Evolutionary conservation across 2,888 invertebrate genomes (phyloP).

Genomic region (Rhodophaea formosa): DNA sequence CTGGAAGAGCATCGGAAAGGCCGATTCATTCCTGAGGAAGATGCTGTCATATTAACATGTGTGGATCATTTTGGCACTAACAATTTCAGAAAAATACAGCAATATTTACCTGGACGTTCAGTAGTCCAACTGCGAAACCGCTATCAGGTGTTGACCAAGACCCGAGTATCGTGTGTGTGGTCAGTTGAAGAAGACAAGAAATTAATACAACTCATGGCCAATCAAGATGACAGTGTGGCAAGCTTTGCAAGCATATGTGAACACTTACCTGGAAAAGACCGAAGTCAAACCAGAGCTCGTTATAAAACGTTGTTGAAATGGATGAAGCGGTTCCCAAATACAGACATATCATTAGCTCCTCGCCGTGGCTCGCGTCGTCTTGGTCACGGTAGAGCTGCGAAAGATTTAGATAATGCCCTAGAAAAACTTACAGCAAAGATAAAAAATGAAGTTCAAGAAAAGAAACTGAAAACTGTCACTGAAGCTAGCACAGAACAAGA

Average conservation of each 20-base stretch:
- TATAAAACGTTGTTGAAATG: constrained; percentile 77
- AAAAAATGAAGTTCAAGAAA: constrained; percentile 44
- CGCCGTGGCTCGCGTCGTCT: constrained; percentile 57
- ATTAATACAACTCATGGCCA: constrained; percentile 77
- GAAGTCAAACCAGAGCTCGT: constrained; percentile 83
- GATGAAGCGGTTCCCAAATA: constrained; percentile 70
- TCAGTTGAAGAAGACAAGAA: constrained; percentile 82
- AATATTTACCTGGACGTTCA: constrained; percentile 83
- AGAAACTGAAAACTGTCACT: constrained; percentile 41
- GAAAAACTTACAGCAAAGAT: constrained; percentile 59
- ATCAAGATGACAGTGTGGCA: constrained; percentile 55
- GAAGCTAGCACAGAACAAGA: constrained; percentile 43
- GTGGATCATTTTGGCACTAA: constrained; percentile 80
- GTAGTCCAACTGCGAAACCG: constrained; percentile 82
- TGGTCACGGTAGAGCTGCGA: constrained; percentile 45
- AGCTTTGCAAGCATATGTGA: constrained; percentile 71
- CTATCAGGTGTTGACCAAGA: constrained; percentile 74
- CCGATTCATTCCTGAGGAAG: constrained; percentile 84
- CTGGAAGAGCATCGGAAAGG: constrained; percentile 76
- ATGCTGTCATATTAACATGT: constrained; percentile 83
- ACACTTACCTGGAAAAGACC: constrained; percentile 76
- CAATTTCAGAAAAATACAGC: constrained; percentile 81
- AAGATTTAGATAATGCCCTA: constrained; percentile 57
- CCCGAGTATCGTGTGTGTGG: constrained; percentile 77
- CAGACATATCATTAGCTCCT: constrained; percentile 56